Evolutionary conservation across 2,113 vertebrate species (phyloP), one percentile per base, ranked within the genome.

Genomic region (Clarias macrocephalus): DNA sequence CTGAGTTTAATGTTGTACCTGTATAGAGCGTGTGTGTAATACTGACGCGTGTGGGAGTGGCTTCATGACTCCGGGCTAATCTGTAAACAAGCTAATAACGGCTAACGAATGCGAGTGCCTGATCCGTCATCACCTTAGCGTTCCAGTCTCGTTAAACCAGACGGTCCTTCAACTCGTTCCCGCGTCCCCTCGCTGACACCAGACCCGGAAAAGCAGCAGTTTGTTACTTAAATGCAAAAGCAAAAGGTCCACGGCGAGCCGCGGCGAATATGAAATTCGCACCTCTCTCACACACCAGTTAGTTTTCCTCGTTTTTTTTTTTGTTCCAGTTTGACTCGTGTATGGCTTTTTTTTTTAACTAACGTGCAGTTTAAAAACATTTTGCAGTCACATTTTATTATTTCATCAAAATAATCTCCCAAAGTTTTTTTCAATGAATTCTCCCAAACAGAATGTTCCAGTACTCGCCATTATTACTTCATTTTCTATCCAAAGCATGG

Each of bases 281-380:
- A 0, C 11, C 10, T 28, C 10, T 3, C 6, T 18, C 15, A 37
- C 42, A 42, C n/a, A 15, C 28, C 48, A 48, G 6, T 48, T 37
- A 6, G 5, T 25, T 54, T 54, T 0, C 12, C 25, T 3, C 18
- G 3, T 10, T 15, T 3, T 13, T 37, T 37, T 37, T 15, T 21
- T 19, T 57, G n/a, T 33, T 57, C 54, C 54, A 57, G 48, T 54
- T 25, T 13, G 42, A 54, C n/a, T n/a, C 1, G n/a, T 80, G 54
- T 80, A 30, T 59, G 76, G 54, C 54, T 80, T 57, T 59, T 59
- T 16, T 80, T 57, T 80, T 30, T 16, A 92, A 89, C 88, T 87
- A 86, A 83, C 83, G 90, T 89, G 89, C 91, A 91, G 89, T 80
- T 89, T 85, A 60, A 76, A 88, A 91, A 88, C 87, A 81, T 54